These are phyloP conservation scores for Eumeta japonica DNA, from an alignment of 1,140 invertebrate genomes.

Conservation along the genomic window DNA sequence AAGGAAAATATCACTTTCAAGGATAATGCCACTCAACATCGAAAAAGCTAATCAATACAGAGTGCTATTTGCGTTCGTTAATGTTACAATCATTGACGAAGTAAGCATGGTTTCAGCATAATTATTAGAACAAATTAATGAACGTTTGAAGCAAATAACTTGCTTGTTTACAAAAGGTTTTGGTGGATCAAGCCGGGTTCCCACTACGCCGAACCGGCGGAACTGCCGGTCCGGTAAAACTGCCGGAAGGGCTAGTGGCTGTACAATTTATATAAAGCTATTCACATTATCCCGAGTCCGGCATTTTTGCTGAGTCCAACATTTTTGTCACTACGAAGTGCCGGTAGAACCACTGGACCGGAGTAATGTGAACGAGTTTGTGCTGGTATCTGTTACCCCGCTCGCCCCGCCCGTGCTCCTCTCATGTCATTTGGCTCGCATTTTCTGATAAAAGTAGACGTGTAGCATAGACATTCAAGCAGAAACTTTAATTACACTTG, in stretches of 20 bases:
- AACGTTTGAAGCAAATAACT: not conserved
- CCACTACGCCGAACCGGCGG: no score
- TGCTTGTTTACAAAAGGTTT: slow-evolving; percentile 1
- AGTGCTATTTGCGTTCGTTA: not conserved
- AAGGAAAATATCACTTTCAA: not conserved
- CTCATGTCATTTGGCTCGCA: slow-evolving; percentile 11
- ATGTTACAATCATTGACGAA: not conserved
- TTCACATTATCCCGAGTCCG: slow-evolving; percentile 4
- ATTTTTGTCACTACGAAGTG: no score
- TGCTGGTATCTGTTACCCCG: no score
- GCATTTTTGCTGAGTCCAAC: no score
- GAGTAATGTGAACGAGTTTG: slow-evolving; percentile 8
- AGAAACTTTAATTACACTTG: slow-evolving; percentile 12
- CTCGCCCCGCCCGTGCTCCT: no score
- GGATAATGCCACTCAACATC: not conserved
- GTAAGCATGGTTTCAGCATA: not conserved
- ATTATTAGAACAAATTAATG: slow-evolving; percentile 1
- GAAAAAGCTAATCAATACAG: slow-evolving; percentile 1
- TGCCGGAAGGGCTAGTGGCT: slow-evolving; percentile 5
- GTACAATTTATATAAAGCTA: slow-evolving; percentile 8
- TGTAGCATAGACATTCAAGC: slow-evolving; percentile 12
- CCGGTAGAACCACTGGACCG: slow-evolving; percentile 3
- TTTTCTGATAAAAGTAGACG: slow-evolving; percentile 13
- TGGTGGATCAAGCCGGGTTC: slow-evolving; percentile 15
- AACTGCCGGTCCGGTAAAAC: slow-evolving; percentile 5